Evolutionary conservation across 2,888 invertebrate genomes (phyloP).

Genomic region (Phrixothrix hirtus): DNA sequence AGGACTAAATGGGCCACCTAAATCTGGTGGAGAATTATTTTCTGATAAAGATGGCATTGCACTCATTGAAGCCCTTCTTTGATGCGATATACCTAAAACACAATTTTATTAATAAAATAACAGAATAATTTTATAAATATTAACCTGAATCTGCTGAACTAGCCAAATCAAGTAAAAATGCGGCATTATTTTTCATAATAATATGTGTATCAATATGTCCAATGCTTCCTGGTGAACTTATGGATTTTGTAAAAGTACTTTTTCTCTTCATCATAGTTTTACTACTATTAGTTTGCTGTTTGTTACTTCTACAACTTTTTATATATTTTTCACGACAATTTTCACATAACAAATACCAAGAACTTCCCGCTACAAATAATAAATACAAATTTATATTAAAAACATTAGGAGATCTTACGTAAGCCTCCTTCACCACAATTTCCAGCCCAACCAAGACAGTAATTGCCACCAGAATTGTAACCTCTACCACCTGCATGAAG

Average conservation of each 20-base stretch:
- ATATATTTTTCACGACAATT: slow-evolving; percentile 81
- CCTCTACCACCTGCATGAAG: slow-evolving; percentile 83
- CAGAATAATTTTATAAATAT: too few species aligned
- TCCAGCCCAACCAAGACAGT: slow-evolving; percentile 86
- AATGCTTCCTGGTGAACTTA: slow-evolving; percentile 46
- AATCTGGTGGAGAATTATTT: slow-evolving; percentile 62
- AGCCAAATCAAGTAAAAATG: slow-evolving; percentile 88
- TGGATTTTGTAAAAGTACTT: slow-evolving; percentile 38
- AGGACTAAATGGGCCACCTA: slow-evolving; percentile 60
- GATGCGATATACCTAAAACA: slow-evolving; percentile 39
- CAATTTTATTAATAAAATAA: too few species aligned
- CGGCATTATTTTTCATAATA: slow-evolving; percentile 90
- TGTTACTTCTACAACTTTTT: slow-evolving; percentile 52
- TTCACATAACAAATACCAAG: slow-evolving; percentile 94
- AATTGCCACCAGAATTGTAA: slow-evolving; percentile 88
- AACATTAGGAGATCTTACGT: slow-evolving; percentile 56
- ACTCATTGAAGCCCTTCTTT: slow-evolving; percentile 47
- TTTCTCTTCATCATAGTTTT: slow-evolving; percentile 48
- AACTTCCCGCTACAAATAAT: slow-evolving; percentile 59
- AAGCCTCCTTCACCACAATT: slow-evolving; percentile 86
- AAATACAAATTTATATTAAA: too few species aligned
- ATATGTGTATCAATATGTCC: slow-evolving; percentile 60
- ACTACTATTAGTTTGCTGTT: slow-evolving; percentile 50
- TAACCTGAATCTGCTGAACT: slow-evolving; percentile 66
- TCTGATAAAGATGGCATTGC: slow-evolving; percentile 61